phyloP scores from a whole-genome alignment of 2,888 invertebrate species.

The Julus scandinavius region DNA sequence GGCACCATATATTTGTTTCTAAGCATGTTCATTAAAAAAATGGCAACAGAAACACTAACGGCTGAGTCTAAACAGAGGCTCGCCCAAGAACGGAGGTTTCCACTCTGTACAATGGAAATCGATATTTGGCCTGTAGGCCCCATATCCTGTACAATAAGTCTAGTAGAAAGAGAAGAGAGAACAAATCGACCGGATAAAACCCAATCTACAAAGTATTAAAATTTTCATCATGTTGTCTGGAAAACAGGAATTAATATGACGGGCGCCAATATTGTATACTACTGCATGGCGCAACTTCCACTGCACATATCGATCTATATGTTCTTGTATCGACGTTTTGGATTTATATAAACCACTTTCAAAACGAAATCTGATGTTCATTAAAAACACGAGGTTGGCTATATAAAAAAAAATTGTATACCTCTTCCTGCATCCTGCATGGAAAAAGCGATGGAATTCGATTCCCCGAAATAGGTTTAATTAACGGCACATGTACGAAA shows the following conservation, averaged over 20 bases:
- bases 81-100: background rate
- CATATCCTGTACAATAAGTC: conserved; percentile 13
- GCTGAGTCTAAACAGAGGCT: too few relatives aligned
- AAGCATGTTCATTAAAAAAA: too few relatives aligned
- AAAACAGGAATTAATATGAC: conserved; percentile 20
- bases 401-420: background rate
- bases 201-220: conserved; percentile 1
- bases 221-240: conserved; percentile 30
- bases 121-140: background rate
- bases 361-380: background rate
- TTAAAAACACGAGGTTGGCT: background rate
- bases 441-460: background rate
- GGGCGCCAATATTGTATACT: background rate
- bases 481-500: background rate
- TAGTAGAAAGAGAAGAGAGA: background rate
- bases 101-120: background rate
- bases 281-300: background rate
- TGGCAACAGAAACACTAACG: too few relatives aligned
- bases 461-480: background rate
- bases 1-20: too few relatives aligned
- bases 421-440: background rate
- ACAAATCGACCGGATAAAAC: conserved; percentile 17
- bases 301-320: background rate
- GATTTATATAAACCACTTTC: background rate
- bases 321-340: background rate